Evolutionary conservation across 2,113 vertebrate genomes (phyloP).

Genomic region (Connochaetes taurinus): DNA sequence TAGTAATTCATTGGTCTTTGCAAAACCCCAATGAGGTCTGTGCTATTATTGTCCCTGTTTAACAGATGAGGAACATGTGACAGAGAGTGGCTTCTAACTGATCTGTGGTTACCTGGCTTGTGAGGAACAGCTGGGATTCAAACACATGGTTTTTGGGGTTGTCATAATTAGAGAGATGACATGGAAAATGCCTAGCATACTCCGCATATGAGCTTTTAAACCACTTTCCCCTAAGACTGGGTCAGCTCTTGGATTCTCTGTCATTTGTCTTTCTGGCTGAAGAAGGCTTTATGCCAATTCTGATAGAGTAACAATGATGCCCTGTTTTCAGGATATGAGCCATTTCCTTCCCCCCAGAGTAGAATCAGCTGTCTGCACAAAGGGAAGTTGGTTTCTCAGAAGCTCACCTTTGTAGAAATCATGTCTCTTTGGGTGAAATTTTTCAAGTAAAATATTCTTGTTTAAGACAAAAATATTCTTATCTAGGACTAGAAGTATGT

Average conservation of each 20-base stretch:
- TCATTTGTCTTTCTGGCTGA: slow-evolving; percentile 21
- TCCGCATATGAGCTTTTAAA: not conserved
- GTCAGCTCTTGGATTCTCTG: not conserved
- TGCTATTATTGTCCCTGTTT: not conserved
- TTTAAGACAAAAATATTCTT: slow-evolving; percentile 35
- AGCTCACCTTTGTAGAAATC: slow-evolving; percentile 55
- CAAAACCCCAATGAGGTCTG: not conserved
- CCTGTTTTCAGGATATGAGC: slow-evolving; percentile 43
- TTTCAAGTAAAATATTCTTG: slow-evolving; percentile 39
- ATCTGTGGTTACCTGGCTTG: not conserved
- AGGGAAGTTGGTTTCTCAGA: slow-evolving; percentile 48
- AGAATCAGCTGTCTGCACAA: slow-evolving; percentile 10
- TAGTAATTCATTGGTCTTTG: not conserved
- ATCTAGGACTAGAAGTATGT: not conserved
- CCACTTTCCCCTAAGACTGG: not conserved
- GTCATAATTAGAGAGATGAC: not conserved
- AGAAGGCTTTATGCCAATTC: not conserved
- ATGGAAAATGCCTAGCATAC: not conserved
- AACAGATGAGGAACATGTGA: not conserved
- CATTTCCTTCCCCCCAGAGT: slow-evolving; percentile 37
- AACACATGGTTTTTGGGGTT: not conserved
- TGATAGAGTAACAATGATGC: slow-evolving; percentile 4
- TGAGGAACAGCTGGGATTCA: not conserved
- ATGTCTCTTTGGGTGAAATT: not conserved
- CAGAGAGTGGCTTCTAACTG: not conserved